phyloP scores from a whole-genome alignment of 2,113 vertebrate species.

The Psettodes erumei region DNA sequence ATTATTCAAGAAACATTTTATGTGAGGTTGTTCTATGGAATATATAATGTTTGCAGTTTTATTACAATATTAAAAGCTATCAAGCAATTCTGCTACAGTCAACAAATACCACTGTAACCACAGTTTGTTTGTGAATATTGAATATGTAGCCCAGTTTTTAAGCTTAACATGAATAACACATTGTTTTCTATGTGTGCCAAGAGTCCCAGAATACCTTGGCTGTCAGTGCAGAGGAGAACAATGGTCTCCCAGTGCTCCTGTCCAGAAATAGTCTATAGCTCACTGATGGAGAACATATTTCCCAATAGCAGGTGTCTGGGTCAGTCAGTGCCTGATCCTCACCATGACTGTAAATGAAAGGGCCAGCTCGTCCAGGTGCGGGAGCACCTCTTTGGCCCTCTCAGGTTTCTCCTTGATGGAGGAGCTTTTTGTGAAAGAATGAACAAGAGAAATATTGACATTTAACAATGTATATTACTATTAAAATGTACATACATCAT shows the following conservation, averaged over 20 bases:
- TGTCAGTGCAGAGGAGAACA: conserved; percentile 78
- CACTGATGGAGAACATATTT: conserved; percentile 86
- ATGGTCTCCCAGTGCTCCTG: conserved; percentile 83
- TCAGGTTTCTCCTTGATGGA: conserved; percentile 78
- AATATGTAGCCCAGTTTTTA: conserved; percentile 61
- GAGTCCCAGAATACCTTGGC: conserved; percentile 84
- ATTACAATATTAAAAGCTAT: background rate
- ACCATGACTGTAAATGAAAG: conserved; percentile 81
- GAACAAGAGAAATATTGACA: conserved; percentile 66
- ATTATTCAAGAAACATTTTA: background rate
- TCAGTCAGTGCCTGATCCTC: conserved; percentile 82
- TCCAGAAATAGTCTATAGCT: conserved; percentile 79
- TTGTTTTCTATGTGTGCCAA: conserved; percentile 78
- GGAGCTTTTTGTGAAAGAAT: conserved; percentile 65
- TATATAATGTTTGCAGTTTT: conserved; percentile 1
- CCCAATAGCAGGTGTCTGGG: conserved; percentile 85
- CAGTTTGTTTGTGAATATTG: conserved; percentile 45
- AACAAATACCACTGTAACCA: conserved; percentile 24
- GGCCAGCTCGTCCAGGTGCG: conserved; percentile 80
- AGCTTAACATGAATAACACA: conserved; percentile 80
- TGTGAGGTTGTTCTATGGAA: background rate
- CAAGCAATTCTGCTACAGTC: background rate
- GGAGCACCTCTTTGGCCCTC: conserved; percentile 71
- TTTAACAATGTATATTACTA: conserved; percentile 41
- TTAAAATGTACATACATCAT: conserved; percentile 35